Evolutionary conservation across 2,888 invertebrate species (phyloP).

Genomic region (Drosophila mulleri): DNA sequence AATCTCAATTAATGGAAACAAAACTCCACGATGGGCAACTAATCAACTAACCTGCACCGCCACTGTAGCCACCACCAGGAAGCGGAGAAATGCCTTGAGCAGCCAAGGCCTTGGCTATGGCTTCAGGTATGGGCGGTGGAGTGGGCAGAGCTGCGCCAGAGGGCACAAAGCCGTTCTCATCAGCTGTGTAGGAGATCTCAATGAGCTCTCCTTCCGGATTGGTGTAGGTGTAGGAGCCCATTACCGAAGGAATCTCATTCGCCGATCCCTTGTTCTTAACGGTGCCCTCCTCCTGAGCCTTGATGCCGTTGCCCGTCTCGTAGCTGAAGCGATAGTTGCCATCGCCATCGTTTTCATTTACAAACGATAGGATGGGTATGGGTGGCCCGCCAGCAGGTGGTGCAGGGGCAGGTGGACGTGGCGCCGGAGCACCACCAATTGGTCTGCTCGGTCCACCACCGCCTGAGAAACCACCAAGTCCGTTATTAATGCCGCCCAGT

Average conservation of each 20-base stretch:
- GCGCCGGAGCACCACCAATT: constrained; percentile 78
- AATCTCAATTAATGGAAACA: neutral
- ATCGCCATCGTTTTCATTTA: constrained; percentile 87
- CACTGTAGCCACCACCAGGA: constrained; percentile 85
- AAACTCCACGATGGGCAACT: neutral
- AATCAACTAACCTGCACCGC: constrained; percentile 44
- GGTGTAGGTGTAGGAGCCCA: constrained; percentile 88
- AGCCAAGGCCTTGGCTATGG: constrained; percentile 87
- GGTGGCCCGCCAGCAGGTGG: constrained; percentile 83
- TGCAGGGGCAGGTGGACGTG: constrained; percentile 68
- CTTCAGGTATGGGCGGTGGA: constrained; percentile 89
- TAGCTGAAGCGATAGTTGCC: constrained; percentile 88
- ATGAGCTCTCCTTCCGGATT: constrained; percentile 88
- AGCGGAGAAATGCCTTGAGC: constrained; percentile 85
- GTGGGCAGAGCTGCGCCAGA: constrained; percentile 87
- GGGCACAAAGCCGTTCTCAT: constrained; percentile 89
- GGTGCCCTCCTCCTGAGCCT: constrained; percentile 88
- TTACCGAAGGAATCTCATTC: constrained; percentile 86
- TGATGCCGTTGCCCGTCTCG: constrained; percentile 88
- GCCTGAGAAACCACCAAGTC: constrained; percentile 82
- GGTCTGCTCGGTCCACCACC: constrained; percentile 79
- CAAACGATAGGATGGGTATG: constrained; percentile 87
- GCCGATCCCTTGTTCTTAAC: constrained; percentile 87
- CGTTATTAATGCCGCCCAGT: constrained; percentile 83
- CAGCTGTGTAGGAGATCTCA: constrained; percentile 88